These are phyloP conservation scores for Tragopan temminckii DNA, from an alignment of 2,797 vertebrate species.

Conservation along the genomic window DNA sequence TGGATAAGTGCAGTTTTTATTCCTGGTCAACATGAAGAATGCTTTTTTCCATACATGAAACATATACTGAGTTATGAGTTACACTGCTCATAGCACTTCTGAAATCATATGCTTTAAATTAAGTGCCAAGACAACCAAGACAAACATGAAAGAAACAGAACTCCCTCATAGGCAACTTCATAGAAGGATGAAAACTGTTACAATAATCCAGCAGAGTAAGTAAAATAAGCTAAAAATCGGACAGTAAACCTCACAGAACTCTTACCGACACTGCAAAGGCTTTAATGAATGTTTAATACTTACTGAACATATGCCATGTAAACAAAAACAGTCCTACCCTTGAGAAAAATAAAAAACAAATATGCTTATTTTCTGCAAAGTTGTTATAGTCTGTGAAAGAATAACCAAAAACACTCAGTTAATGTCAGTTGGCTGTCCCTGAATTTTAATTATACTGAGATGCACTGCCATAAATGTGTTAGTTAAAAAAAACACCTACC, in stretches of 20 bases:
- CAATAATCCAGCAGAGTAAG: background rate
- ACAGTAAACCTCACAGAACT: background rate
- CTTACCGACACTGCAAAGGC: background rate
- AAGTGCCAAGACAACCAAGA: background rate
- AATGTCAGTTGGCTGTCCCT: background rate
- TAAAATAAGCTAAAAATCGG: background rate
- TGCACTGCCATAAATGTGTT: background rate
- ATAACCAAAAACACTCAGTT: background rate
- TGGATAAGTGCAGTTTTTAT: background rate
- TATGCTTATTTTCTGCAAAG: background rate
- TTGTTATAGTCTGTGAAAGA: background rate
- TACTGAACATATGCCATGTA: background rate
- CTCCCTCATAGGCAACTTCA: background rate
- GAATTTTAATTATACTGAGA: background rate
- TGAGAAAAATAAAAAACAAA: background rate
- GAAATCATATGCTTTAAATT: background rate
- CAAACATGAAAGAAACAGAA: background rate
- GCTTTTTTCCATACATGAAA: background rate
- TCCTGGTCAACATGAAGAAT: background rate
- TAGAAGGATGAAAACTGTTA: background rate
- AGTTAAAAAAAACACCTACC: conserved; percentile 79
- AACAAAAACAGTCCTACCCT: background rate
- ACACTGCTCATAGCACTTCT: background rate
- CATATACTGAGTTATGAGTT: background rate
- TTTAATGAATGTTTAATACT: background rate